phyloP scores from a whole-genome alignment of 2,888 invertebrate species.

The Brassicogethes aeneus region DNA sequence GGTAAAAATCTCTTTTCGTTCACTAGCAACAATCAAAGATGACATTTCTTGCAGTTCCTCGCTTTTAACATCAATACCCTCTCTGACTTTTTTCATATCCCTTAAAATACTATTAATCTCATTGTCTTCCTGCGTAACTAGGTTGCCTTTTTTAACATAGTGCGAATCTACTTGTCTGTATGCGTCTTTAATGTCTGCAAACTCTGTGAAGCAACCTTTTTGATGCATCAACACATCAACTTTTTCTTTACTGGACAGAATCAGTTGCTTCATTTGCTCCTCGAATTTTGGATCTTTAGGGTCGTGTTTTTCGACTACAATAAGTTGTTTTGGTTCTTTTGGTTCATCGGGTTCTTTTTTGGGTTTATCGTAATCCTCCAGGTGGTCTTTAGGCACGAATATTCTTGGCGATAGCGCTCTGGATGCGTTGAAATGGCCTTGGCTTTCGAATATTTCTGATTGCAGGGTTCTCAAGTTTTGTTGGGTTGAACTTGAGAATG shows the following conservation, averaged over 20 bases:
- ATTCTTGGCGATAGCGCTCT: slow-evolving; percentile 32
- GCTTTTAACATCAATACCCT: slow-evolving; percentile 9
- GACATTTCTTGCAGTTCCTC: slow-evolving; percentile 2
- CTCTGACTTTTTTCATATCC: slow-evolving; percentile 19
- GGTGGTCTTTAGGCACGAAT: slow-evolving; percentile 26
- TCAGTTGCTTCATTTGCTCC: slow-evolving; percentile 26
- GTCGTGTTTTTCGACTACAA: slow-evolving; percentile 10
- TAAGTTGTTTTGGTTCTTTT: slow-evolving; percentile 4
- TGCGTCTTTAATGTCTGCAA: slow-evolving; percentile 30
- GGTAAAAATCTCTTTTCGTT: slow-evolving; percentile 1
- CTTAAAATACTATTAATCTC: slow-evolving; percentile 17
- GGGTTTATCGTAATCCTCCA: slow-evolving; percentile 7
- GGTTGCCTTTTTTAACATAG: slow-evolving; percentile 16
- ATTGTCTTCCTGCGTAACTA: slow-evolving; percentile 11
- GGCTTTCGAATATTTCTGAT: slow-evolving; percentile 36
- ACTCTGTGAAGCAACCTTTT: slow-evolving; percentile 31
- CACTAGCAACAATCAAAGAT: background rate
- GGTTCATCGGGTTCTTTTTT: slow-evolving; percentile 4
- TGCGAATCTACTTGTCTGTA: too few relatives aligned
- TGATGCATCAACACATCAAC: slow-evolving; percentile 27
- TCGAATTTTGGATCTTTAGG: slow-evolving; percentile 23
- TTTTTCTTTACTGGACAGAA: slow-evolving; percentile 25
- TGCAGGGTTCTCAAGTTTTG: slow-evolving; percentile 28
- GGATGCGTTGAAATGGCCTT: slow-evolving; percentile 37
- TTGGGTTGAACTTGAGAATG: slow-evolving; percentile 19